These are phyloP conservation scores for Andrena cerasifolii DNA, from an alignment of 1,140 invertebrate species.

Conservation along the genomic window DNA sequence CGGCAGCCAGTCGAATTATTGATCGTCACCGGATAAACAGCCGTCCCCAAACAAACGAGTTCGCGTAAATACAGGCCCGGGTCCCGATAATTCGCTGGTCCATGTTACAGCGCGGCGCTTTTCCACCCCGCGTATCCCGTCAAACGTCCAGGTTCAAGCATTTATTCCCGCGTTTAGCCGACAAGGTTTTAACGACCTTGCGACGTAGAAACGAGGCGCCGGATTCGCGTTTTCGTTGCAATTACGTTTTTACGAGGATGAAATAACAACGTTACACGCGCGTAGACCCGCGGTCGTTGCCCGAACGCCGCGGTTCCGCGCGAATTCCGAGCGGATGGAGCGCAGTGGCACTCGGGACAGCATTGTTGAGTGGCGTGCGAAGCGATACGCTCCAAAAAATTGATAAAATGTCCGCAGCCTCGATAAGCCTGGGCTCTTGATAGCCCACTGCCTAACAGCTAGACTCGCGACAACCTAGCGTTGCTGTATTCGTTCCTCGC, in stretches of 20 bases:
- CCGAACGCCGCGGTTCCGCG: no score
- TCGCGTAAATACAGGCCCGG: slow-evolving; percentile 8
- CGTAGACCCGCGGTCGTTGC: no score
- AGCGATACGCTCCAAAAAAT: no score
- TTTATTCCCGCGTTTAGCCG: neutral
- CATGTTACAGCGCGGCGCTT: neutral
- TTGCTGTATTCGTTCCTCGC: no score
- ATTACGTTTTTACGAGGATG: neutral
- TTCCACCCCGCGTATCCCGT: neutral
- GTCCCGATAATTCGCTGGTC: neutral
- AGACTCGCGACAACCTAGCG: no score
- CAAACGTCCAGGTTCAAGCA: neutral
- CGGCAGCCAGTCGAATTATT: slow-evolving; percentile 26
- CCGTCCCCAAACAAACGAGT: slow-evolving; percentile 28
- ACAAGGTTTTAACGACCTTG: slow-evolving; percentile 27
- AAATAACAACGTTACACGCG: neutral
- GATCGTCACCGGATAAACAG: slow-evolving; percentile 36
- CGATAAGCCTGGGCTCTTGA: no score
- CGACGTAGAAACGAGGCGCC: neutral
- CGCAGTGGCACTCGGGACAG: no score
- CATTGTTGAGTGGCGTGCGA: no score
- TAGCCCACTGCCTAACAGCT: no score
- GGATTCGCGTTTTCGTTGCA: neutral
- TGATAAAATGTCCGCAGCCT: no score
- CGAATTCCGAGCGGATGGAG: no score